Evolutionary conservation across 1,140 invertebrate species (phyloP), one percentile per base, ranked within the genome.

Genomic region (Drosophila ercepeae): DNA sequence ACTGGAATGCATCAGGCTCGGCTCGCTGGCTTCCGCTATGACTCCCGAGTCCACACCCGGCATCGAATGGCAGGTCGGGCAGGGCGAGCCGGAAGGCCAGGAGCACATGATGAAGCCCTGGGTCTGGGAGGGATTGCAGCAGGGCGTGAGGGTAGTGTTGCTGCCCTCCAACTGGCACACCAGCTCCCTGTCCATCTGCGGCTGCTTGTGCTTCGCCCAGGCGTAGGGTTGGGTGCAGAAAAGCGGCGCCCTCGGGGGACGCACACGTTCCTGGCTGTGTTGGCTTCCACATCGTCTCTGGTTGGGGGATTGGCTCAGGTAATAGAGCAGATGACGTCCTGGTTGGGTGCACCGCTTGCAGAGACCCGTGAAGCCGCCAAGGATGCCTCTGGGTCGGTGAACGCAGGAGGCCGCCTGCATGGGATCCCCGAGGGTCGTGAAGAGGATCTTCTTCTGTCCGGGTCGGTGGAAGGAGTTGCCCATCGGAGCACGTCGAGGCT

Each of bases 251-350:
- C 11, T n/a, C n/a, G 34, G 11, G 1, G 34, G 34, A 9, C 11
- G 34, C 7, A 3, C 4, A n/a, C 34, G 13, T 9, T 32, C 29
- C 29, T 32, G 29, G 29, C 11, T n/a, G 4, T 27, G 25, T 1
- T 32, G 29, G 29, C 9, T 11, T 11, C 29, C 29, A 9, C 4
- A 32, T 9, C 29, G 29, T 2, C 9, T 11, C 11, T 32, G 29
- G 11, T n/a, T n/a, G 29, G 29, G 9, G 8, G 29, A 9, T 4
- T 32, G 29, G 0, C 42, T 54, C 6, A 77, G 27, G 13, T 77
- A 75, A 50, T 86, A 88, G 0, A 86, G 68, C 32, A 84, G 25
- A 25, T 86, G 58, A 0, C 65, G 79, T 0, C 79, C 65, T 0
- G 71, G 50, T 0, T 36, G 14, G 0, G 51, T 3, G 2, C 16